A percentile compares a stretch with the other conserved stretches of the same genome.
These are phyloP conservation scores for Emys orbicularis DNA, from an alignment of 2,797 vertebrate species.

Conservation along the genomic window DNA sequence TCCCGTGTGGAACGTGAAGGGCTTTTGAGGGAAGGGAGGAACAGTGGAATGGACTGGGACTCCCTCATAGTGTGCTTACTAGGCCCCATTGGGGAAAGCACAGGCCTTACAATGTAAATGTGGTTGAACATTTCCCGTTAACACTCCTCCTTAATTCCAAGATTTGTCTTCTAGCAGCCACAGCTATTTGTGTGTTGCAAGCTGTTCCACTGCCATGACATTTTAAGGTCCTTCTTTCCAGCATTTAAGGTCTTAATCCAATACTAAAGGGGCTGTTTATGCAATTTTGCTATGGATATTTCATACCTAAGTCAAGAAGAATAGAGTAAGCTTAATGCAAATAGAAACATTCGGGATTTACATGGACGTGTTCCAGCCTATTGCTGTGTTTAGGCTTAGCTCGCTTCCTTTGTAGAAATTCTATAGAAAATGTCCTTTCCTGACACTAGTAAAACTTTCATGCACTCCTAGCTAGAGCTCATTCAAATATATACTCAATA, in stretches of 20 bases:
- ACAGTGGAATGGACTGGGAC: not conserved
- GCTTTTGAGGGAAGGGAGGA: not conserved
- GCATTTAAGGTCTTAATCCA: slow-evolving; percentile 60
- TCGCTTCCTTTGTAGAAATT: slow-evolving; percentile 31
- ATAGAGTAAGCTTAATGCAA: slow-evolving; percentile 59
- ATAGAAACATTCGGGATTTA: slow-evolving; percentile 56
- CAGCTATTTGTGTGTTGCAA: slow-evolving; percentile 47
- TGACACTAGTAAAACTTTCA: not conserved
- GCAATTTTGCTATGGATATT: slow-evolving; percentile 63
- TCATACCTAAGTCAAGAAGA: slow-evolving; percentile 33
- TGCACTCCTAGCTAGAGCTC: not conserved
- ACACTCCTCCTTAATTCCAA: slow-evolving; percentile 45
- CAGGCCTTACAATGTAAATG: slow-evolving; percentile 41
- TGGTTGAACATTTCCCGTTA: slow-evolving; percentile 37
- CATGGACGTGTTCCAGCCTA: slow-evolving; percentile 44
- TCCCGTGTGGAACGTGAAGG: not conserved
- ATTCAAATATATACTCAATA: not conserved
- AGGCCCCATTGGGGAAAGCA: not conserved
- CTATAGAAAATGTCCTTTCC: slow-evolving; percentile 23
- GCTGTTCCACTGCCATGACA: slow-evolving; percentile 50
- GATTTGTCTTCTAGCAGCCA: slow-evolving; percentile 44
- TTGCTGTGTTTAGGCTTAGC: slow-evolving; percentile 37
- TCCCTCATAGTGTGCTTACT: not conserved
- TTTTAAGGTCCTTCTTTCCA: slow-evolving; percentile 59
- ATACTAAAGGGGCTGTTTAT: slow-evolving; percentile 36